Conservation (phyloP, 2,113 vertebrate genomes). For the Hucho hucho region DNA sequence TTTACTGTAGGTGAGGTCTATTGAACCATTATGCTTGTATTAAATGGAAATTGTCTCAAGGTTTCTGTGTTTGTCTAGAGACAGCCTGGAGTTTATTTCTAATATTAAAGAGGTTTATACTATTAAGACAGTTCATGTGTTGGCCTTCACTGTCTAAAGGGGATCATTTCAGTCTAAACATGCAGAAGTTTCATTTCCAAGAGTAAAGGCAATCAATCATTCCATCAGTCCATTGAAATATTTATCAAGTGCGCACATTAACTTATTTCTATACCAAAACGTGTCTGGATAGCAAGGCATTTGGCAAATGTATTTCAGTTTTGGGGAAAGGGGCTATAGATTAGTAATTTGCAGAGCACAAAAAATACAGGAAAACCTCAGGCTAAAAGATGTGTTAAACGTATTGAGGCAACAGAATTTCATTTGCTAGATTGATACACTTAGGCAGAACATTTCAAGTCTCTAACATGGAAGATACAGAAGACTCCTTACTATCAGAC, state of each 20-base stretch:
- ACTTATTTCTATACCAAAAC: no score
- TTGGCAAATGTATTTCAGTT: constrained; percentile 71
- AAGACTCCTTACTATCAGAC: constrained; percentile 51
- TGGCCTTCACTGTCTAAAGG: not conserved
- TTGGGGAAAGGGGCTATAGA: constrained; percentile 51
- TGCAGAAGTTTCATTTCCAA: no score
- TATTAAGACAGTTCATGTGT: no score
- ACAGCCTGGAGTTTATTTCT: no score
- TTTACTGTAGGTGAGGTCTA: not conserved
- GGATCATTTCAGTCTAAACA: no score
- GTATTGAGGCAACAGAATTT: constrained; percentile 59
- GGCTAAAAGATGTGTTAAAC: constrained; percentile 63
- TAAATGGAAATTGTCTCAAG: not conserved
- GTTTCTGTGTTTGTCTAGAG: no score
- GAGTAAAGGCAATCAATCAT: no score
- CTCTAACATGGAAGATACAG: constrained; percentile 58
- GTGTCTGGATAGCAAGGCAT: constrained; percentile 25
- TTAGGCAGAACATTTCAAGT: constrained; percentile 65
- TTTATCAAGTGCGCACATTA: not conserved
- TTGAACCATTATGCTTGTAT: not conserved
- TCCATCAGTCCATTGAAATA: not conserved
- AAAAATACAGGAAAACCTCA: constrained; percentile 26
- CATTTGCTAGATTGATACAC: constrained; percentile 57
- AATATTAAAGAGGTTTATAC: no score
- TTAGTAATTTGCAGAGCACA: constrained; percentile 61